Conservation (phyloP, 2,888 invertebrate genomes). For the Drosophila suboccidentalis region DNA sequence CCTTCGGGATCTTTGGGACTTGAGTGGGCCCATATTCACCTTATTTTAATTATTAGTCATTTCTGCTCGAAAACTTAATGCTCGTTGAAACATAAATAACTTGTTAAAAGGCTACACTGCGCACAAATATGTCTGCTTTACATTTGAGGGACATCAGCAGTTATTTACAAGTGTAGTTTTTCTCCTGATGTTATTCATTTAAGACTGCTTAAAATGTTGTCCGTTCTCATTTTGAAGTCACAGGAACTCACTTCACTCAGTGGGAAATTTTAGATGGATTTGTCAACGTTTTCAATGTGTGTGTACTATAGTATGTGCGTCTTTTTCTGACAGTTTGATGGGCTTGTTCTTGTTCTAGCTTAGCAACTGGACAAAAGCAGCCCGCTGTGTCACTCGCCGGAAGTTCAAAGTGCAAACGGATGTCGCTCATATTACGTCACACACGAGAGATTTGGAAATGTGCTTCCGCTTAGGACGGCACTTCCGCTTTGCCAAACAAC, state of each 20-base stretch:
- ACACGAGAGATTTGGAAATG: conserved; percentile 63
- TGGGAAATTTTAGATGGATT: conserved; percentile 10
- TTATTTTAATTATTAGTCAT: conserved; percentile 47
- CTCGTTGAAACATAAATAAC: conserved; percentile 45
- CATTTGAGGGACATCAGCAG: background rate
- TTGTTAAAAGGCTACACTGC: conserved; percentile 32
- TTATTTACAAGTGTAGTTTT: conserved; percentile 1
- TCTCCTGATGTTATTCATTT: conserved; percentile 1
- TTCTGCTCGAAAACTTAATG: conserved; percentile 35
- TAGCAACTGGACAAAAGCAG: conserved; percentile 36
- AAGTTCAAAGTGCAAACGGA: conserved; percentile 77
- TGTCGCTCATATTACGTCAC: conserved; percentile 71
- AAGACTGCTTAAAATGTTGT: conserved; percentile 14
- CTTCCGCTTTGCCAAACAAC: conserved; percentile 42
- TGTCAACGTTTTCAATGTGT: background rate
- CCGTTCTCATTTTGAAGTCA: background rate
- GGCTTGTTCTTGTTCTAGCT: conserved; percentile 12
- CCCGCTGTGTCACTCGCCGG: conserved; percentile 59
- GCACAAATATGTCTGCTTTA: background rate
- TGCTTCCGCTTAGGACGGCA: conserved; percentile 45
- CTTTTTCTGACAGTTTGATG: conserved; percentile 49
- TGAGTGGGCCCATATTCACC: conserved; percentile 30
- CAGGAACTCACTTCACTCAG: conserved; percentile 11
- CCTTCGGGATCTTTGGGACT: conserved; percentile 35
- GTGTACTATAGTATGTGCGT: background rate